phyloP scores from a whole-genome alignment of 2,888 invertebrate species.

The Podotricha telesiphe region DNA sequence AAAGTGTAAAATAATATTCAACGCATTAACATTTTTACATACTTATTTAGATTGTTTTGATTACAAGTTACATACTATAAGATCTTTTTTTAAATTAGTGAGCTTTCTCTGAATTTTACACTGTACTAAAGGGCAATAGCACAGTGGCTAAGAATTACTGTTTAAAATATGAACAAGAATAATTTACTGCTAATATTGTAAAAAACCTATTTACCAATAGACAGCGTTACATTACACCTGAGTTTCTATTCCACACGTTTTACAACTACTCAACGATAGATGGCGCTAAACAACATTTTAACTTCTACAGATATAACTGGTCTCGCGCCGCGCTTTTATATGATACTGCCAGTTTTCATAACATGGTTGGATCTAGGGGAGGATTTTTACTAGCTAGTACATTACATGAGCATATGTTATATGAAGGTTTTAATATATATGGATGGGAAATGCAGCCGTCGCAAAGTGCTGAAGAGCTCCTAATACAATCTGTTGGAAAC shows the following conservation, averaged over 20 bases:
- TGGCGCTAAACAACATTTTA: conserved; percentile 44
- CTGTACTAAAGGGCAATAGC: too few species aligned
- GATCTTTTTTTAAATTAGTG: too few species aligned
- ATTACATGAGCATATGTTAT: conserved; percentile 84
- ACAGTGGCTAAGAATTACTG: too few species aligned
- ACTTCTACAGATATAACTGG: conserved; percentile 87
- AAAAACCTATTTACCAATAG: not conserved
- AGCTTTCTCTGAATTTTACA: too few species aligned
- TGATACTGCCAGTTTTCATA: conserved; percentile 87
- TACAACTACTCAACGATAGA: conserved; percentile 29
- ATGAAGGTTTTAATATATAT: conserved; percentile 57
- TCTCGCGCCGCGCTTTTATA: conserved; percentile 88
- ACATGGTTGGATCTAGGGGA: conserved; percentile 87
- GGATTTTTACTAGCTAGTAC: conserved; percentile 91
- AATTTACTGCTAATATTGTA: too few species aligned
- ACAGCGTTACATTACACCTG: conserved; percentile 2
- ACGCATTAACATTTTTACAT: too few species aligned
- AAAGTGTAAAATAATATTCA: too few species aligned
- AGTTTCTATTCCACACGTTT: not conserved
- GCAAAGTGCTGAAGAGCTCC: conserved; percentile 77
- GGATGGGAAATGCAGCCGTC: conserved; percentile 66
- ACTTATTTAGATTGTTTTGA: too few species aligned
- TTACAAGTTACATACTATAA: too few species aligned
- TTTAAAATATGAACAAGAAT: too few species aligned
- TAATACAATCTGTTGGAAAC: conserved; percentile 77